Conservation (phyloP, 2,797 vertebrate genomes). For the Margarornis squamiger region DNA sequence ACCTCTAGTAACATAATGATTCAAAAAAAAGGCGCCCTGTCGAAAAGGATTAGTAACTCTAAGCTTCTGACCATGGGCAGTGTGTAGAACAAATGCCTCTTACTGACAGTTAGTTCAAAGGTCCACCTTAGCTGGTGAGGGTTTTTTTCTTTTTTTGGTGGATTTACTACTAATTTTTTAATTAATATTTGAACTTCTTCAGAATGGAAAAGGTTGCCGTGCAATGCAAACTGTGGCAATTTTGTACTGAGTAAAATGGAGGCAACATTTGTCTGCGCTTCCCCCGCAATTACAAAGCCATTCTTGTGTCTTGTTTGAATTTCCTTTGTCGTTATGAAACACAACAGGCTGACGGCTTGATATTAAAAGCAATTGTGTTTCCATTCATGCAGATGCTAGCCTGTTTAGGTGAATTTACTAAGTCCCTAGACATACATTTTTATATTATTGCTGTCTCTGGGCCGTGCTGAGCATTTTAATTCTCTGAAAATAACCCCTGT, state of each 20-base stretch:
- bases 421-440: constrained; percentile 57
- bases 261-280: neutral
- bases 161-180: neutral
- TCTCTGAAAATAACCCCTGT: constrained; percentile 46
- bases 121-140: neutral
- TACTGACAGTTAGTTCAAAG: neutral
- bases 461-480: constrained; percentile 63
- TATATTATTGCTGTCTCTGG: constrained; percentile 60
- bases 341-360: constrained; percentile 42
- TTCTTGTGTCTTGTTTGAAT: constrained; percentile 42
- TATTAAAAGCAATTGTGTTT: constrained; percentile 68
- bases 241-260: constrained; percentile 39
- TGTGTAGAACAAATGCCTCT: neutral
- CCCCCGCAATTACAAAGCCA: constrained; percentile 36
- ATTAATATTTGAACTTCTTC: neutral
- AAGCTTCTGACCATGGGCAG: neutral
- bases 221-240: neutral
- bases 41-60: constrained; percentile 10
- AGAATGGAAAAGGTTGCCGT: neutral
- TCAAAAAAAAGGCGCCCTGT: neutral
- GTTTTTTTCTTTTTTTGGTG: fast-evolving
- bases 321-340: constrained; percentile 49
- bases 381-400: constrained; percentile 68
- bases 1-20: neutral
- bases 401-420: constrained; percentile 70